Conservation (phyloP, 2,797 vertebrate genomes). For the Tamandua tetradactyla region DNA sequence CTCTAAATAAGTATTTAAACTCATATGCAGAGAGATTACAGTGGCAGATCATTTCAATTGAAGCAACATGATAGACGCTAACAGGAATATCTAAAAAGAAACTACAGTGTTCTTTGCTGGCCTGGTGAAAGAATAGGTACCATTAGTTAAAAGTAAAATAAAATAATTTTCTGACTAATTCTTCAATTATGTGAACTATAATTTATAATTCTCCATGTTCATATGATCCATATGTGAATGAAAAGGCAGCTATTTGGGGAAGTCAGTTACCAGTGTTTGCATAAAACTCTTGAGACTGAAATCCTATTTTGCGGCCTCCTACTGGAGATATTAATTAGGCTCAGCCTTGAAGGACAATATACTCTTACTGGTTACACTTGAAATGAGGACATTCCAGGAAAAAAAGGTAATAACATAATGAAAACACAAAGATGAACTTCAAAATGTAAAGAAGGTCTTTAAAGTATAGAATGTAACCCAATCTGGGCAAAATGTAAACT, state of each 20-base stretch:
- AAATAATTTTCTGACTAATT: slow-evolving; percentile 23
- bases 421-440: not conserved
- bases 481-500: not conserved
- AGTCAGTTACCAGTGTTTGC: not conserved
- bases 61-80: not conserved
- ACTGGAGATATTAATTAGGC: not conserved
- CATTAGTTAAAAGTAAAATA: slow-evolving; percentile 23
- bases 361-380: not conserved
- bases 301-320: not conserved
- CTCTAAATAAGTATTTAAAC: not conserved
- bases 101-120: not conserved
- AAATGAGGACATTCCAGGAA: not conserved
- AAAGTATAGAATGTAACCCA: not conserved
- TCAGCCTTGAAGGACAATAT: not conserved
- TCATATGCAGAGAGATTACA: not conserved
- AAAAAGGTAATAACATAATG: not conserved
- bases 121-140: not conserved
- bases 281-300: not conserved
- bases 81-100: slow-evolving; percentile 18
- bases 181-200: not conserved
- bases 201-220: not conserved
- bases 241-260: not conserved
- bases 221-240: not conserved
- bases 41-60: not conserved
- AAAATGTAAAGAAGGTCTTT: not conserved